phyloP scores from a whole-genome alignment of 2,113 vertebrate genomes.

The Phalacrocorax pelagicus region DNA sequence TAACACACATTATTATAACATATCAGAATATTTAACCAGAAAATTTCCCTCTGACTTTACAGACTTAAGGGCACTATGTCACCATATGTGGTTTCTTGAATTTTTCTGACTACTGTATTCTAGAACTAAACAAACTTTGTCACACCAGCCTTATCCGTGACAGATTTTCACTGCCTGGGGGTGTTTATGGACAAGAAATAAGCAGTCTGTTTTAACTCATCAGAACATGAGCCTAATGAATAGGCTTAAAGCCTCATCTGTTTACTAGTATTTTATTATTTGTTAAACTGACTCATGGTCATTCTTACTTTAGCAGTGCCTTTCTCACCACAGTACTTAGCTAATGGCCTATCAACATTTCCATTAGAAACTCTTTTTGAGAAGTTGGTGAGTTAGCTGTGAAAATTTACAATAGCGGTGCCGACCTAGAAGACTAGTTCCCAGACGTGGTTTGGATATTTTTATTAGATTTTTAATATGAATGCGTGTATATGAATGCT shows the following conservation, averaged over 20 bases:
- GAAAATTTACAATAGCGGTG: neutral
- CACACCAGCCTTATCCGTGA: constrained; percentile 31
- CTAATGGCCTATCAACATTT: neutral
- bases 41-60: constrained; percentile 46
- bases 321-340: neutral
- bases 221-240: constrained; percentile 56
- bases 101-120: constrained; percentile 54
- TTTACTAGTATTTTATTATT: constrained; percentile 46
- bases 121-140: constrained; percentile 62
- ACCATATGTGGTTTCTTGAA: constrained; percentile 48
- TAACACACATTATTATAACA: constrained; percentile 41
- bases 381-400: neutral
- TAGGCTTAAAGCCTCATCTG: constrained; percentile 58
- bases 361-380: neutral
- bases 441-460: constrained; percentile 21
- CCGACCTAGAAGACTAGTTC: neutral
- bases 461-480: constrained; percentile 26
- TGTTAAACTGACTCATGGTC: neutral
- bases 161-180: constrained; percentile 22
- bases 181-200: constrained; percentile 46
- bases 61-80: constrained; percentile 33
- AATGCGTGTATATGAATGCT: neutral
- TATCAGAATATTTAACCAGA: constrained; percentile 59
- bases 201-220: constrained; percentile 47
- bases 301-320: neutral